Conservation (phyloP, 2,113 vertebrate species). For the Nyctereutes procyonoides region DNA sequence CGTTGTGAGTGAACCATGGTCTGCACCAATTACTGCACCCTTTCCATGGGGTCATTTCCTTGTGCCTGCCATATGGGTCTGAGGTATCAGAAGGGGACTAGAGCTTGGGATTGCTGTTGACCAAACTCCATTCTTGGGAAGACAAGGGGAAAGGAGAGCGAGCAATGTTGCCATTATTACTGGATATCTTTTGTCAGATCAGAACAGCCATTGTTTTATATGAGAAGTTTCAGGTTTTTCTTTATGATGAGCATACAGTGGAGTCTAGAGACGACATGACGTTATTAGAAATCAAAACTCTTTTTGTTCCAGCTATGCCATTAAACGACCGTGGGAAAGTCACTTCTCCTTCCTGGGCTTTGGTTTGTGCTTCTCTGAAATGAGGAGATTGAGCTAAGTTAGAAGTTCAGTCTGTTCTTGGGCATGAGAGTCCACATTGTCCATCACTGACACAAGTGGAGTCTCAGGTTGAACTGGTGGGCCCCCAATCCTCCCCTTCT, state of each 20-base stretch:
- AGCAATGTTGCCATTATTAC: not conserved
- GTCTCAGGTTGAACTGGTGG: not conserved
- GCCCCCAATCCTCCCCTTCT: too few relatives aligned
- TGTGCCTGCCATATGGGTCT: not conserved
- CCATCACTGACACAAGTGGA: not conserved
- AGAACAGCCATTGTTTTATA: not conserved
- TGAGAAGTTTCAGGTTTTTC: not conserved
- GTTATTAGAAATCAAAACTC: not conserved
- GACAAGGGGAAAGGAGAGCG: too few relatives aligned
- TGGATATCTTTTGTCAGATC: not conserved
- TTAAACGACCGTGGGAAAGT: not conserved
- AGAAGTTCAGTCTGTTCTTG: not conserved
- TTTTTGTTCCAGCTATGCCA: not conserved
- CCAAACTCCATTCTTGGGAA: not conserved
- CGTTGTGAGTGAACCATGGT: not conserved
- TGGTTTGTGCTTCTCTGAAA: not conserved
- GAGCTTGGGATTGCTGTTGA: not conserved
- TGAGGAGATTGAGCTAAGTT: not conserved
- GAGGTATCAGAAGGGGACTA: not conserved
- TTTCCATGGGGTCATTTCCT: not conserved
- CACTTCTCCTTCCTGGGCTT: not conserved
- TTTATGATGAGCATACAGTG: not conserved
- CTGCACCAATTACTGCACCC: too few relatives aligned
- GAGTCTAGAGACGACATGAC: not conserved
- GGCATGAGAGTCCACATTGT: not conserved